phyloP scores from a whole-genome alignment of 2,888 invertebrate genomes.

The Candidula unifasciata region DNA sequence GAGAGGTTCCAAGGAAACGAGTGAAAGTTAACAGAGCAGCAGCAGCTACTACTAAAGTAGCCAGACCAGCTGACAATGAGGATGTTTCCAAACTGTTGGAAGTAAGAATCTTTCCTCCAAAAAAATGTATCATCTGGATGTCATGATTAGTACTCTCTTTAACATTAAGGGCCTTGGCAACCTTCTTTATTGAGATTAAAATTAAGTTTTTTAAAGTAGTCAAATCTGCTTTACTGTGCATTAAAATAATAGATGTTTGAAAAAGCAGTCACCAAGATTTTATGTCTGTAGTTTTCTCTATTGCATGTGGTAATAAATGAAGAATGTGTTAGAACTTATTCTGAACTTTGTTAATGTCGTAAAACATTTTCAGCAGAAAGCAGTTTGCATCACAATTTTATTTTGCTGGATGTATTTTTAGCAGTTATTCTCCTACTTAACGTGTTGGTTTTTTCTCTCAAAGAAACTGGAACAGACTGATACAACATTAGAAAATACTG shows the following conservation, averaged over 20 bases:
- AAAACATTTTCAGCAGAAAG: no score
- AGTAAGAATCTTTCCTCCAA: background rate
- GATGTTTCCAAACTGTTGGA: slow-evolving; percentile 44
- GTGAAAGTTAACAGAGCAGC: slow-evolving; percentile 5
- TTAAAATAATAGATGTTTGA: background rate
- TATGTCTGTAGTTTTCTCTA: no score
- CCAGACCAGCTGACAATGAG: background rate
- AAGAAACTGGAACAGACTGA: slow-evolving; percentile 51
- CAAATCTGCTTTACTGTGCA: background rate
- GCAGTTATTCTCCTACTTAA: background rate
- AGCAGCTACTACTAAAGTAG: slow-evolving; percentile 30
- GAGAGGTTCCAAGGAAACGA: slow-evolving; percentile 36
- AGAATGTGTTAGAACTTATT: no score
- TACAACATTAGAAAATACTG: slow-evolving; percentile 59
- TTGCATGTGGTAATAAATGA: no score
- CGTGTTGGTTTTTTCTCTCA: slow-evolving; percentile 15
- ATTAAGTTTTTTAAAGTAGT: background rate
- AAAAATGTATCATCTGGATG: background rate
- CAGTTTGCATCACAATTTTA: no score
- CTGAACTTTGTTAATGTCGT: no score
- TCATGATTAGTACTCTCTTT: no score
- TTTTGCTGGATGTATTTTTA: background rate
- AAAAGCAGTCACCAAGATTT: no score
- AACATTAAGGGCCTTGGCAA: background rate
- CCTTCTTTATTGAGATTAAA: background rate